A percentile compares a stretch with the other conserved stretches of the same genome.
These are phyloP conservation scores for Hemithea aestivaria DNA, from an alignment of 2,888 invertebrate species.

Conservation along the genomic window DNA sequence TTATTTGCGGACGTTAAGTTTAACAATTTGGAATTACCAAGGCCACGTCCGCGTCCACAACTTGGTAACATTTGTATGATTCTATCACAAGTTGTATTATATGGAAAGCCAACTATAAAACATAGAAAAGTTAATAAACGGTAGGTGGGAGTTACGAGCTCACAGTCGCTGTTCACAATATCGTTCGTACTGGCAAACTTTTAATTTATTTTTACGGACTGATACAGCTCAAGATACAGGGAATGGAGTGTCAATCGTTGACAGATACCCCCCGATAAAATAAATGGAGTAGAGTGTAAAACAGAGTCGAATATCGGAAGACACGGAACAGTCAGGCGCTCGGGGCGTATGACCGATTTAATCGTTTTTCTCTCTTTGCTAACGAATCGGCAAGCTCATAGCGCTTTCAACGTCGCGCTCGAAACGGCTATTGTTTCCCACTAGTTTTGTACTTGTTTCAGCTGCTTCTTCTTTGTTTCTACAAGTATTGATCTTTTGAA, in stretches of 20 bases:
- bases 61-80: no score
- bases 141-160: constrained; percentile 1
- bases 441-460: constrained; percentile 42
- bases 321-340: constrained; percentile 31
- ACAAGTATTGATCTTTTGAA: constrained; percentile 41
- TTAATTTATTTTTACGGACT: constrained; percentile 22
- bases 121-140: background rate
- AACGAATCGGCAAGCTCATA: constrained; percentile 55
- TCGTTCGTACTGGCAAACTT: constrained; percentile 20
- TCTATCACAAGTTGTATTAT: no score
- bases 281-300: constrained; percentile 27
- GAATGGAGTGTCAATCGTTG: constrained; percentile 27
- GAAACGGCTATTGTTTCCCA: constrained; percentile 52
- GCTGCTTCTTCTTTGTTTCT: constrained; percentile 37
- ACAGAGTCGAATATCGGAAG: constrained; percentile 35
- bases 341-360: constrained; percentile 36
- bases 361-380: constrained; percentile 51
- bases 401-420: constrained; percentile 50
- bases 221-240: constrained; percentile 20
- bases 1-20: constrained; percentile 20
- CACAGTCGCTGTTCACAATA: constrained; percentile 4
- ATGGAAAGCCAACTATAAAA: no score
- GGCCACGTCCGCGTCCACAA: no score
- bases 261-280: constrained; percentile 26
- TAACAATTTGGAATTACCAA: background rate